phyloP scores from a whole-genome alignment of 1,140 invertebrate genomes.

The Coptotermes formosanus region DNA sequence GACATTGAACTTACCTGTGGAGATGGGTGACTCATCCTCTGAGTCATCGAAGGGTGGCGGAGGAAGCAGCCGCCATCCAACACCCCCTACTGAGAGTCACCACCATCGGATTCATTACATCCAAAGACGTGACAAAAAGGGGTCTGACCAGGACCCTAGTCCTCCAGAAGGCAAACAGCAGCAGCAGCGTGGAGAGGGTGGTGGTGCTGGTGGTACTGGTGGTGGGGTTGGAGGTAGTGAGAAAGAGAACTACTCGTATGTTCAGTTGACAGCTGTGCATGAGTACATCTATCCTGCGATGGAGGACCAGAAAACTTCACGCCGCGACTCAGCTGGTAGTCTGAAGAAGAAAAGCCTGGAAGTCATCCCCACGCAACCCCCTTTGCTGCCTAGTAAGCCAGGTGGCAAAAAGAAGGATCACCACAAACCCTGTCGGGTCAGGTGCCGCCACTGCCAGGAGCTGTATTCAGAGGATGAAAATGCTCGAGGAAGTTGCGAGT shows the following conservation, averaged over 20 bases:
- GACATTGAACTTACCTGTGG: conserved; percentile 78
- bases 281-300: conserved; percentile 81
- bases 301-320: conserved; percentile 52
- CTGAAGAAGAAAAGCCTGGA: conserved; percentile 58
- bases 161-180: conserved; percentile 28
- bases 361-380: conserved; percentile 29
- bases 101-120: conserved; percentile 55
- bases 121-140: conserved; percentile 38
- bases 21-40: conserved; percentile 64
- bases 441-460: conserved; percentile 67
- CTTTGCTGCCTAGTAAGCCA: conserved; percentile 37
- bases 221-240: background rate
- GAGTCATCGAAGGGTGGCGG: conserved; percentile 56
- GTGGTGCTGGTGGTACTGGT: background rate
- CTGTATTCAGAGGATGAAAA: conserved; percentile 77
- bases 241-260: conserved; percentile 75
- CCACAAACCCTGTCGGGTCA: conserved; percentile 44
- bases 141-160: conserved; percentile 34
- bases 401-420: conserved; percentile 42
- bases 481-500: conserved; percentile 78
- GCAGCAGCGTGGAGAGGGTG: background rate
- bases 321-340: conserved; percentile 57
- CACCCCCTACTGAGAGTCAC: conserved; percentile 42
- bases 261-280: conserved; percentile 77
- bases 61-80: conserved; percentile 36